phyloP scores from a whole-genome alignment of 2,113 vertebrate species.

The Mustelus asterias region DNA sequence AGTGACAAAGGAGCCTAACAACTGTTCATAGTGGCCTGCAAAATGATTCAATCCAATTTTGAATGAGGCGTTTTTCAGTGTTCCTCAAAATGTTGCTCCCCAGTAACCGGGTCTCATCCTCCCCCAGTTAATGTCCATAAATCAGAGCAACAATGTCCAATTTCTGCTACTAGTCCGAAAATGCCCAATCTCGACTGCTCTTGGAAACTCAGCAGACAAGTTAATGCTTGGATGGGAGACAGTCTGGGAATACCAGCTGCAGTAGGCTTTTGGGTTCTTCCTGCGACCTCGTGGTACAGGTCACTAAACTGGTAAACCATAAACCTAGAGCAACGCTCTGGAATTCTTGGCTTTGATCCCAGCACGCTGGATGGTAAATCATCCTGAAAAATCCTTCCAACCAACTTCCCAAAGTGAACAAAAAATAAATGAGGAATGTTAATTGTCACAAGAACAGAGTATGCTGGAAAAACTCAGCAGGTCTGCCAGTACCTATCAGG shows the following conservation, averaged over 20 bases:
- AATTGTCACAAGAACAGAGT: neutral
- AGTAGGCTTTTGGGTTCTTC: no score
- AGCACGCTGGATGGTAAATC: no score
- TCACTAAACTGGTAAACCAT: no score
- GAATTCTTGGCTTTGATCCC: no score
- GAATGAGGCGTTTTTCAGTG: neutral
- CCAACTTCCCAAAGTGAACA: neutral
- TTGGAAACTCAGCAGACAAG: no score
- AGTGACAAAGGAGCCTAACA: neutral
- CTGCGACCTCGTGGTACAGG: no score
- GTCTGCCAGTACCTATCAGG: no score
- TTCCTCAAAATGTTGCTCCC: neutral
- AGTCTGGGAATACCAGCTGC: no score
- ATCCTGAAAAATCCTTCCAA: neutral
- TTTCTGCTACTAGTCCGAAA: neutral
- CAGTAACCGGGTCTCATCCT: neutral
- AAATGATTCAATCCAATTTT: neutral
- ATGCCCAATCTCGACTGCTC: no score
- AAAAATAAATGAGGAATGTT: neutral
- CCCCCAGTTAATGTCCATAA: neutral
- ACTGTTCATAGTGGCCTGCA: neutral
- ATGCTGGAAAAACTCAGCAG: no score
- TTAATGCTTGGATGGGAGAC: no score
- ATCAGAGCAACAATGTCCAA: neutral
- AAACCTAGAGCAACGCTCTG: no score